Percentiles rank a stretch among this genome's conserved stretches.
Conservation (phyloP, 2,797 vertebrate species). For the Sebastolobus altivelis region DNA sequence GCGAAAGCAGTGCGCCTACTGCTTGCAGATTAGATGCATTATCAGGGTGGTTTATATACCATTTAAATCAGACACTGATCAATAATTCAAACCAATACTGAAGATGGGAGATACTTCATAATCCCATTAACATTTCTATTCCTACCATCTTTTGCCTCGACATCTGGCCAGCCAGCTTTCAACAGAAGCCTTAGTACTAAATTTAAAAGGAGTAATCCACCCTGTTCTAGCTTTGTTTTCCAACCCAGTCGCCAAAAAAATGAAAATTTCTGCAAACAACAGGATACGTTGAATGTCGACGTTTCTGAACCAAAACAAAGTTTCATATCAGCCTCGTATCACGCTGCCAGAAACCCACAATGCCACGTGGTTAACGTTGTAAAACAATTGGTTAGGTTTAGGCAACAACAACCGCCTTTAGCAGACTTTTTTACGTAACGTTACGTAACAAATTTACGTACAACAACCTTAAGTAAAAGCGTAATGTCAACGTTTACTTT, state of each 20-base stretch:
- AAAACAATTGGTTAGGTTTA: no score
- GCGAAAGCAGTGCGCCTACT: neutral
- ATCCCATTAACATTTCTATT: neutral
- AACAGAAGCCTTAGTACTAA: neutral
- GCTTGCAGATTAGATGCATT: neutral
- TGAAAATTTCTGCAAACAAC: no score
- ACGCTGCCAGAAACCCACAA: no score
- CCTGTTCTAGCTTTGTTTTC: neutral
- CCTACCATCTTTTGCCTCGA: neutral
- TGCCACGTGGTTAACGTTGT: no score
- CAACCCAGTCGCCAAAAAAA: neutral
- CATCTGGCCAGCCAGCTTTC: neutral
- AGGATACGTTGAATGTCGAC: fast-evolving
- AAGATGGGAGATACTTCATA: neutral
- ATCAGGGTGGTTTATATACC: neutral
- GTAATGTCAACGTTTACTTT: no score
- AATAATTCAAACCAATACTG: neutral
- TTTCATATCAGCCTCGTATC: no score
- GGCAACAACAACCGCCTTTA: no score
- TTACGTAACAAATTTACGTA: no score
- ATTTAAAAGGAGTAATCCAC: neutral
- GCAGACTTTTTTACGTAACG: no score
- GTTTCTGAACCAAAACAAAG: no score
- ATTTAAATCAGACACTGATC: neutral
- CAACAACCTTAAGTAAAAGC: no score